Base-by-base conservation (phyloP, 2,888 invertebrate genomes). In the Lamproptera curius region DNA sequence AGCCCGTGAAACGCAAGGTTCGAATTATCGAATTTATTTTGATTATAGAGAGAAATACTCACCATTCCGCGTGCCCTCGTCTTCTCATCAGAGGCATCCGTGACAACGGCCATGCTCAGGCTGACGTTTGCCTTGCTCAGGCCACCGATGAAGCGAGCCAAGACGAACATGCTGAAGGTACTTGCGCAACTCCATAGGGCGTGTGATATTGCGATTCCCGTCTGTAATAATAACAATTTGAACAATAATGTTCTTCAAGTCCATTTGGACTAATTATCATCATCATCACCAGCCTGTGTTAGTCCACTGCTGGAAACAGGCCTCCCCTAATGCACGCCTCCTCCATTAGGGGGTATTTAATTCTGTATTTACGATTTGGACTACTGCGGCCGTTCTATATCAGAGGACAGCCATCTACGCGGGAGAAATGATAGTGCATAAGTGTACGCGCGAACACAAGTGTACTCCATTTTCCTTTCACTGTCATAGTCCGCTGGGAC, bases 71-170 rank as follows among this genome's bases (percentile, higher is more conserved):
- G 93, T 28, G 96, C 96, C 64, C 98, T 90, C n/a, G 93, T 93
- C 63, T 93, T 92, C 41, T 92, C 89, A 51, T 93, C 91, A 1
- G 96, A 95, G 6, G 96, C 94, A 87, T 99, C 99, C 0, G 97
- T 93, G 28, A 99, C 95, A 46, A 99, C 93, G 1, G 99, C 97
- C 91, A 97, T 97, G 51, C 96, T 94, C 16, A 99, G 89, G 58
- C 97, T 97, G 10, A 99, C 95, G 78, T 99, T 99, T 16, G 98
- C 98, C 86, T 99, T 98, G 76, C 97, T 97, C 15, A 99, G 89
- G 0, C 99, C 99, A 10, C 98, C 98, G 54, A 99, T 89, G 60
- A 99, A 92, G 61, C 99, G 90, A 0, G 98, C 95, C 54, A 98
- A 62, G 16, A 99, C 96, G 84, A 99, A 99, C 41, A 97, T 70